Evolutionary conservation across 2,797 vertebrate species (phyloP).

Genomic region (Bovichtus variegatus): DNA sequence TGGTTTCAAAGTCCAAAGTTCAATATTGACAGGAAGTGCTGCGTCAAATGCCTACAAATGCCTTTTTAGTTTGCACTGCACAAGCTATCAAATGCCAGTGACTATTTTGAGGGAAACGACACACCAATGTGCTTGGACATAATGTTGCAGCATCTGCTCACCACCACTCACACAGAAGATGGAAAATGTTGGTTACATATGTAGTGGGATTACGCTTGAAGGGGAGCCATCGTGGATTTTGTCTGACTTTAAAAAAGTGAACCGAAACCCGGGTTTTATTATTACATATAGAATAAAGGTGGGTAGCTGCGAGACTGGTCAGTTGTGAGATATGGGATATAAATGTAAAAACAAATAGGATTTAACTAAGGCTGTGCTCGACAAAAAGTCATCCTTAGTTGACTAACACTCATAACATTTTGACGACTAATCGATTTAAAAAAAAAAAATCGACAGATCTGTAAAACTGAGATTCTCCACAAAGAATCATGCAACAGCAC

Average conservation of each 20-base stretch:
- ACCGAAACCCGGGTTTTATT: background rate
- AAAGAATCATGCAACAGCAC: too few relatives aligned
- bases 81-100: slow-evolving; percentile 18
- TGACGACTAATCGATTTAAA: too few relatives aligned
- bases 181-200: slow-evolving; percentile 14
- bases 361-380: too few relatives aligned
- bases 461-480: too few relatives aligned
- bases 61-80: slow-evolving; percentile 9
- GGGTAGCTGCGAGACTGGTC: background rate
- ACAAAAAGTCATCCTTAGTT: too few relatives aligned
- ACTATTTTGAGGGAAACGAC: slow-evolving; percentile 47
- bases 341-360: too few relatives aligned
- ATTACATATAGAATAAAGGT: background rate
- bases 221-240: background rate
- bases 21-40: slow-evolving; percentile 66
- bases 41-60: slow-evolving; percentile 38
- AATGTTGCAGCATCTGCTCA: slow-evolving; percentile 15
- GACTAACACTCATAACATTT: too few relatives aligned
- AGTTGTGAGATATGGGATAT: background rate
- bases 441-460: too few relatives aligned
- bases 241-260: background rate
- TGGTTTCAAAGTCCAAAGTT: slow-evolving; percentile 52
- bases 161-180: background rate
- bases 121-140: background rate
- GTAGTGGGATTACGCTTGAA: background rate